These are phyloP conservation scores for Leucophenga montana DNA, from an alignment of 2,888 invertebrate species.

Conservation along the genomic window DNA sequence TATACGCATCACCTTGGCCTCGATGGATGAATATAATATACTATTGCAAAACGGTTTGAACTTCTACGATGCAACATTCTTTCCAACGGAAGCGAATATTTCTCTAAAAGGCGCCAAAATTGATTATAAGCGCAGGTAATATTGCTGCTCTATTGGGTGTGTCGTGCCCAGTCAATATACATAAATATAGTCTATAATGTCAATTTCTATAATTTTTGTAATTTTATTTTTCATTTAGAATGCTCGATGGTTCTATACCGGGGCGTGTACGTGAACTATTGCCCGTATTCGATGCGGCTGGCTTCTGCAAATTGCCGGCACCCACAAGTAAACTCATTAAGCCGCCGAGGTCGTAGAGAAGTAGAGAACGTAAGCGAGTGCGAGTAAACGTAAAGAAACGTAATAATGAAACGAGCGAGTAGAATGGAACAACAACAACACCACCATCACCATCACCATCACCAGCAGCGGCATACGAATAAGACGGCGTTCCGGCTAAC, in stretches of 20 bases:
- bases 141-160: no score
- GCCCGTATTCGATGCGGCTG: conserved; percentile 89
- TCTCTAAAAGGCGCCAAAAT: conserved; percentile 79
- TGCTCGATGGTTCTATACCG: conserved; percentile 80
- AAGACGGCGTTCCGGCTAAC: conserved; percentile 44
- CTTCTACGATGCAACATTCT: conserved; percentile 91
- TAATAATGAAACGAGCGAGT: conserved; percentile 14
- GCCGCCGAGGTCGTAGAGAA: conserved; percentile 73
- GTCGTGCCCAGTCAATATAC: no score
- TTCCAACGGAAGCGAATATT: conserved; percentile 85
- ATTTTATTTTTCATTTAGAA: conserved; percentile 71
- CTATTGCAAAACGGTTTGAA: conserved; percentile 88
- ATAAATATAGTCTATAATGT: no score
- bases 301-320: conserved; percentile 87
- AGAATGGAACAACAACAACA: no score
- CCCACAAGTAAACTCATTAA: conserved; percentile 85
- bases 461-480: conserved; percentile 17
- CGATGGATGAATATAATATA: conserved; percentile 83
- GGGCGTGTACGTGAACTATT: conserved; percentile 82
- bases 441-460: no score
- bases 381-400: conserved; percentile 8
- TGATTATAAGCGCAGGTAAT: conserved; percentile 74
- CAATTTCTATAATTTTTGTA: no score
- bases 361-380: conserved; percentile 10
- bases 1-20: conserved; percentile 83